Evolutionary conservation across 2,113 vertebrate species (phyloP).

Genomic region (Hystrix brachyura): DNA sequence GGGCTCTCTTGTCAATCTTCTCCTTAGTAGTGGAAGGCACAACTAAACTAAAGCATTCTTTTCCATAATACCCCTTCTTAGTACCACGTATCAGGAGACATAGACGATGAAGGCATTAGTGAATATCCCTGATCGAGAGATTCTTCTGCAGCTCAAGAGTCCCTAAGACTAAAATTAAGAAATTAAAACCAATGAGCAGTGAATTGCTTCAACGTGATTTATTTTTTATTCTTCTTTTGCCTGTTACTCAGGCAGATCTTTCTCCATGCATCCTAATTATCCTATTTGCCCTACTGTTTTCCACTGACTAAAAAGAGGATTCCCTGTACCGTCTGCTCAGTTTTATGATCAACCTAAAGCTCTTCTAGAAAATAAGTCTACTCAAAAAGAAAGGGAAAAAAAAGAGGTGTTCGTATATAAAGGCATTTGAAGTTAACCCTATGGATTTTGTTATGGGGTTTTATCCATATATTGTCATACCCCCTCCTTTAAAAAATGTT

Average conservation of each 20-base stretch:
- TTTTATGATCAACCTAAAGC: not conserved
- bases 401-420: not conserved
- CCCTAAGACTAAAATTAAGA: not conserved
- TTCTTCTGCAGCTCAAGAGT: slow-evolving; percentile 23
- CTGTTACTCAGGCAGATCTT: not conserved
- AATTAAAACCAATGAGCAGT: slow-evolving; percentile 7
- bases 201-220: not conserved
- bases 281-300: slow-evolving; percentile 33
- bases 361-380: not conserved
- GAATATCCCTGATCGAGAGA: not conserved
- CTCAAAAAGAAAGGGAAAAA: not conserved
- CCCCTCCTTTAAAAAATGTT: not conserved
- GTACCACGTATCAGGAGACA: not conserved
- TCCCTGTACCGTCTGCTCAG: not conserved
- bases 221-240: not conserved
- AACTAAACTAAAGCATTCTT: not conserved
- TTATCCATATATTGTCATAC: not conserved
- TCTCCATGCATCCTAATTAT: not conserved
- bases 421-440: slow-evolving; percentile 14
- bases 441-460: not conserved
- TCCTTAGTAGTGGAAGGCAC: not conserved
- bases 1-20: not conserved
- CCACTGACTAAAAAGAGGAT: not conserved
- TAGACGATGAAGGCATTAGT: not conserved
- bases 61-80: not conserved